Evolutionary conservation across 2,113 vertebrate species (phyloP).

Genomic region (Daphoenositta chrysoptera): DNA sequence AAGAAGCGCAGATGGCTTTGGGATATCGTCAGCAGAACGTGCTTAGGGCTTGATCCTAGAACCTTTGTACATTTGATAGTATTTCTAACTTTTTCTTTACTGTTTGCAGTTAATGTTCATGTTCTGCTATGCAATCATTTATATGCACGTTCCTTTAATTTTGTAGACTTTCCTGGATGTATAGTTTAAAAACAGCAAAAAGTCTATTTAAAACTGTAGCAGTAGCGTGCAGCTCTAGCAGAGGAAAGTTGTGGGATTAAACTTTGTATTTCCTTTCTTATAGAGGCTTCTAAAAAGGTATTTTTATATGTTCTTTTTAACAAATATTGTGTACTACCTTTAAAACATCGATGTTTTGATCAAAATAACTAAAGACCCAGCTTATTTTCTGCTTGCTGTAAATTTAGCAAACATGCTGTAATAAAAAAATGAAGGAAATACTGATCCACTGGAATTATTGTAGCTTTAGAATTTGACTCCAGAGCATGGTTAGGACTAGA

Average conservation of each 20-base stretch:
- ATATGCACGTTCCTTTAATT: conserved; percentile 81
- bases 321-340: conserved; percentile 81
- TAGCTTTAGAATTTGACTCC: conserved; percentile 72
- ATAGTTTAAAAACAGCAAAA: conserved; percentile 77
- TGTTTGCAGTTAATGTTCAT: conserved; percentile 80
- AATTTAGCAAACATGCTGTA: conserved; percentile 81
- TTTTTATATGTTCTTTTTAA: conserved; percentile 86
- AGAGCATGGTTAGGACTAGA: conserved; percentile 54
- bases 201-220: conserved; percentile 80
- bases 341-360: conserved; percentile 80
- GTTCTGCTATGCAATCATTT: conserved; percentile 86
- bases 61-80: conserved; percentile 77
- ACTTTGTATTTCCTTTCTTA: conserved; percentile 86
- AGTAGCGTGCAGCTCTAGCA: conserved; percentile 78
- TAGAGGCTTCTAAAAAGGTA: conserved; percentile 83
- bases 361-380: conserved; percentile 73
- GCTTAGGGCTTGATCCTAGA: conserved; percentile 66
- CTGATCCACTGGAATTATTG: conserved; percentile 79
- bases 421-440: conserved; percentile 83
- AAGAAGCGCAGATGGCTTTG: conserved; percentile 58
- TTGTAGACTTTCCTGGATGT: conserved; percentile 79
- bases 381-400: conserved; percentile 85
- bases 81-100: conserved; percentile 75
- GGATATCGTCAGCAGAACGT: conserved; percentile 60
- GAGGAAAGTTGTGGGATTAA: conserved; percentile 82